Evolutionary conservation across 2,888 invertebrate genomes (phyloP).

Genomic region (Eupithecia abbreviata): DNA sequence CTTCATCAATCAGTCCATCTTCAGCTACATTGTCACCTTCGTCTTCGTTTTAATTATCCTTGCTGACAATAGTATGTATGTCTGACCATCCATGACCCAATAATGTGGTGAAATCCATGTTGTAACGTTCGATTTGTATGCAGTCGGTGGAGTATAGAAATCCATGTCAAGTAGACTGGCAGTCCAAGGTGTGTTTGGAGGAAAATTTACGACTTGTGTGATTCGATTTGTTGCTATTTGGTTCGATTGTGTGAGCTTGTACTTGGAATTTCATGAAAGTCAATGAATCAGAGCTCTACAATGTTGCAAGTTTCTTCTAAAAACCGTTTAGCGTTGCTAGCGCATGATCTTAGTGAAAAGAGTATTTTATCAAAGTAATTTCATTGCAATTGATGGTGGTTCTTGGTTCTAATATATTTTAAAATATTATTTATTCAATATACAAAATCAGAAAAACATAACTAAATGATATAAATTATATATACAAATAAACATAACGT

Average conservation of each 20-base stretch:
- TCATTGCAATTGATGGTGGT: not conserved
- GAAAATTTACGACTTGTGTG: conserved; percentile 72
- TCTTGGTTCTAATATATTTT: not conserved
- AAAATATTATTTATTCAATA: not conserved
- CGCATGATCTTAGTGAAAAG: not conserved
- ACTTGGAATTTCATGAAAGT: conserved; percentile 6
- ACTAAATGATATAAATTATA: too few species aligned
- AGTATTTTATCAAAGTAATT: not conserved
- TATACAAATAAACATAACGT: too few species aligned
- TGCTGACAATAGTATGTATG: conserved; percentile 56
- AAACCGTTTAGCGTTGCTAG: not conserved
- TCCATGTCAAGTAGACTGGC: conserved; percentile 81
- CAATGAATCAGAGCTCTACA: not conserved
- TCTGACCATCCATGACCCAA: conserved; percentile 79
- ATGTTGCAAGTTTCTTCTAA: conserved; percentile 7
- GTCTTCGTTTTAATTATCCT: conserved; percentile 62
- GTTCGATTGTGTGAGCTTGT: conserved; percentile 41
- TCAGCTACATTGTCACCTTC: conserved; percentile 48
- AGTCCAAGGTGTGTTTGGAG: conserved; percentile 70
- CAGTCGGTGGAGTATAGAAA: conserved; percentile 75
- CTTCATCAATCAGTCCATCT: conserved; percentile 46
- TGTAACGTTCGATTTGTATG: conserved; percentile 79
- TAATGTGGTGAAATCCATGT: conserved; percentile 82
- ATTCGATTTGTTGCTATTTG: conserved; percentile 55
- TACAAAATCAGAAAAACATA: not conserved